Percentiles rank a stretch among this genome's conserved stretches.
Conservation (phyloP, 1,140 invertebrate genomes). For the Caerostris extrusa region DNA sequence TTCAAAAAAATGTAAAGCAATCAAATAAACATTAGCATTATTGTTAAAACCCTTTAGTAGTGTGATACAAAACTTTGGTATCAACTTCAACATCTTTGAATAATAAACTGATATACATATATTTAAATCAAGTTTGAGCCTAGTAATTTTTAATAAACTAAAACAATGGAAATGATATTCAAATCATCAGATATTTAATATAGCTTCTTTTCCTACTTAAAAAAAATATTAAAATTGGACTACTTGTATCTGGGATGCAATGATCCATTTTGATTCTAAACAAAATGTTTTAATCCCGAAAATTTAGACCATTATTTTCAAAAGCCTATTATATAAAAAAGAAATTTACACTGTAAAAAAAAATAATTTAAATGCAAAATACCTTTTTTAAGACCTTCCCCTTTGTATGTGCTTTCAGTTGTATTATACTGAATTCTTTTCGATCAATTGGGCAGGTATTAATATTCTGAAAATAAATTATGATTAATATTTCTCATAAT, state of each 20-base stretch:
- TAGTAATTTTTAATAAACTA: too few relatives aligned
- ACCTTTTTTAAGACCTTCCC: conserved; percentile 87
- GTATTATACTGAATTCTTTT: conserved; percentile 88
- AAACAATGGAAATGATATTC: too few relatives aligned
- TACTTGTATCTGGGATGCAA: neutral
- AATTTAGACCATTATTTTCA: neutral
- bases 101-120: too few relatives aligned
- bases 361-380: conserved; percentile 68
- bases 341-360: neutral
- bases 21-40: too few relatives aligned
- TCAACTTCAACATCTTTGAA: too few relatives aligned
- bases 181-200: too few relatives aligned
- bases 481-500: neutral
- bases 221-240: neutral
- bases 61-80: too few relatives aligned
- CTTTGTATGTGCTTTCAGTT: conserved; percentile 86
- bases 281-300: neutral
- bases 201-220: neutral
- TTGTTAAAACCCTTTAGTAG: too few relatives aligned
- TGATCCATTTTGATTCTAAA: neutral
- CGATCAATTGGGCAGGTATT: conserved; percentile 97
- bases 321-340: neutral
- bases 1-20: too few relatives aligned
- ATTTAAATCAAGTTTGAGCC: too few relatives aligned
- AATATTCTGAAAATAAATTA: conserved; percentile 85